phyloP scores from a whole-genome alignment of 2,113 vertebrate genomes.

The Notothenia coriiceps region DNA sequence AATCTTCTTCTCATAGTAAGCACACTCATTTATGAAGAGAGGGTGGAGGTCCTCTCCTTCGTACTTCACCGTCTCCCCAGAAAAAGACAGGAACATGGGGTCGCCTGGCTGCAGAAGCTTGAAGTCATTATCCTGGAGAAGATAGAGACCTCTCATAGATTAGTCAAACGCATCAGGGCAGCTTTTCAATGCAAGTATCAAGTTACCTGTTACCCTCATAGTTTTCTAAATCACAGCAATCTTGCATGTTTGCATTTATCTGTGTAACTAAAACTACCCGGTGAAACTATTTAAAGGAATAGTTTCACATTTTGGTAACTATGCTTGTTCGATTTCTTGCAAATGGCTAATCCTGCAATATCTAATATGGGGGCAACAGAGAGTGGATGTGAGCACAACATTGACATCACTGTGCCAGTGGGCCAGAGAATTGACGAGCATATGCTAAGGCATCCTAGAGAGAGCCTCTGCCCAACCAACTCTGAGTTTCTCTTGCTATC shows the following conservation, averaged over 20 bases:
- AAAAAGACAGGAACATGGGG: conserved; percentile 79
- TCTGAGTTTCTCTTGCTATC: too few relatives aligned
- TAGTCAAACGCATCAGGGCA: not conserved
- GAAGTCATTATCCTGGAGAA: conserved; percentile 83
- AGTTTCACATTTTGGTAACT: not conserved
- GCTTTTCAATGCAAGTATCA: conserved; percentile 14
- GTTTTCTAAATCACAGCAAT: not conserved
- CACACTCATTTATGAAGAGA: conserved; percentile 83
- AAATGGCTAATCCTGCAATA: not conserved
- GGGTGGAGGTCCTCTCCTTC: conserved; percentile 79
- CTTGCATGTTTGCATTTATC: not conserved
- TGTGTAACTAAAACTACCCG: not conserved
- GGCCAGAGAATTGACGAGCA: too few relatives aligned
- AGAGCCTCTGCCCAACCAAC: too few relatives aligned
- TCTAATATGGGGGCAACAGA: not conserved
- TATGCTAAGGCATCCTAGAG: too few relatives aligned
- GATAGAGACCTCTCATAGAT: not conserved
- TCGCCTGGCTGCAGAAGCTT: conserved; percentile 75
- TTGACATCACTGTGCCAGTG: not conserved
- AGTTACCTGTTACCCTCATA: not conserved
- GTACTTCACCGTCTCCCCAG: conserved; percentile 74
- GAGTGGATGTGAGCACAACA: not conserved
- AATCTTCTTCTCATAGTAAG: conserved; percentile 85
- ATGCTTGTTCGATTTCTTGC: not conserved
- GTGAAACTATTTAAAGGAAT: not conserved